Evolutionary conservation across 2,113 vertebrate genomes (phyloP).

Genomic region (Oenanthe oenanthe): DNA sequence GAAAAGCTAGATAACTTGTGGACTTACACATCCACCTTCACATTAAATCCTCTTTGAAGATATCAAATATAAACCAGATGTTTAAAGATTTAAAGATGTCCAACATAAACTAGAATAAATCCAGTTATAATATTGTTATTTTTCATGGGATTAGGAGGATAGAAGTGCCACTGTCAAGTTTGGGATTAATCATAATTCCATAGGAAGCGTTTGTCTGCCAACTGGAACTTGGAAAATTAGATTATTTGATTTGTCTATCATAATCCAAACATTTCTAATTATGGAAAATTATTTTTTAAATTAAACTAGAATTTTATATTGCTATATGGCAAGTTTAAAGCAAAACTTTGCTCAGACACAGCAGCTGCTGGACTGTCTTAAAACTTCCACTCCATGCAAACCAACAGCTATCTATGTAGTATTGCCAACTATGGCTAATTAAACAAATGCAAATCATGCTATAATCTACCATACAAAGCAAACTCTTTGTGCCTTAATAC

Average conservation of each 20-base stretch:
- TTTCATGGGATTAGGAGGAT: not conserved
- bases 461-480: not conserved
- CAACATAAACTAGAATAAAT: not conserved
- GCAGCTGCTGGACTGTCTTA: not conserved
- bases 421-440: not conserved
- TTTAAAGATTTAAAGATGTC: not conserved
- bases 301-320: not conserved
- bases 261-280: not conserved
- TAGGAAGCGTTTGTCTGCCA: not conserved
- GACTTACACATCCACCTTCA: not conserved
- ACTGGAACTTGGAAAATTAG: not conserved
- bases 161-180: not conserved
- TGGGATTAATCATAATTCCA: not conserved
- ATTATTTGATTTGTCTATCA: not conserved
- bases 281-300: not conserved
- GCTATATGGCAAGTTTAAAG: not conserved
- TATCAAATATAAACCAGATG: not conserved
- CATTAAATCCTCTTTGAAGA: not conserved
- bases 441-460: not conserved
- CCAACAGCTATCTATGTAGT: not conserved
- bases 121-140: not conserved
- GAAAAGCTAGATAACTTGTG: not conserved
- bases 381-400: not conserved
- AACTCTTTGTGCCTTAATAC: not conserved
- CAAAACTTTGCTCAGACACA: not conserved